These are phyloP conservation scores for Pseudorhiza aurosa DNA, from an alignment of 30 jellyfish, hydroid and myxozoan species.

Conservation along the genomic window DNA sequence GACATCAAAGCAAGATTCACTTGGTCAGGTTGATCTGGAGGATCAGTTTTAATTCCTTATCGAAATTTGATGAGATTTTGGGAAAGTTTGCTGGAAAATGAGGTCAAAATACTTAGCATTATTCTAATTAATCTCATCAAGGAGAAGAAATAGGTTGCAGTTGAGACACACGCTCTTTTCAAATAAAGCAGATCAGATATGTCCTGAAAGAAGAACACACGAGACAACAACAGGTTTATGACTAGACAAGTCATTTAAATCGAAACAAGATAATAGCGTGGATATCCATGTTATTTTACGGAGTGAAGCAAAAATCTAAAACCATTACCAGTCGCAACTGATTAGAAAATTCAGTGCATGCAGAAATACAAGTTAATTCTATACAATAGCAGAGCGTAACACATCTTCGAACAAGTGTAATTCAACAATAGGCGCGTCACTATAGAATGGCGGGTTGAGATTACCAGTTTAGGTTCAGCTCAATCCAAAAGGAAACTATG, in stretches of 20 bases:
- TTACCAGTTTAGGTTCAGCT: too few relatives aligned
- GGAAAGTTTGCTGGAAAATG: neutral
- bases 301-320: too few relatives aligned
- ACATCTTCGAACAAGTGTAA: too few relatives aligned
- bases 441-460: too few relatives aligned
- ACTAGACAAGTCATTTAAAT: conserved; percentile 5
- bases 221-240: conserved; percentile 1
- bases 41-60: neutral
- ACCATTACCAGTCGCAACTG: too few relatives aligned
- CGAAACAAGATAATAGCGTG: neutral
- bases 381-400: too few relatives aligned
- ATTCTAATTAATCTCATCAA: conserved; percentile 24
- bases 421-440: too few relatives aligned
- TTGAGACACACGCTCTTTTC: conserved; percentile 20
- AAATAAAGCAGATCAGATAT: conserved; percentile 1
- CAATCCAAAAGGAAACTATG: too few relatives aligned
- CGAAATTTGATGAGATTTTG: neutral
- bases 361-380: too few relatives aligned
- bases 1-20: too few relatives aligned
- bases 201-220: conserved; percentile 12
- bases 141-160: conserved; percentile 8
- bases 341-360: too few relatives aligned
- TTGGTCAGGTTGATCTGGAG: neutral
- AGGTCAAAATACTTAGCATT: conserved; percentile 43
- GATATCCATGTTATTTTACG: too few relatives aligned